Evolutionary conservation across 2,797 vertebrate genomes (phyloP), one percentile per base, ranked within the genome.

Genomic region (Cuniculus paca): DNA sequence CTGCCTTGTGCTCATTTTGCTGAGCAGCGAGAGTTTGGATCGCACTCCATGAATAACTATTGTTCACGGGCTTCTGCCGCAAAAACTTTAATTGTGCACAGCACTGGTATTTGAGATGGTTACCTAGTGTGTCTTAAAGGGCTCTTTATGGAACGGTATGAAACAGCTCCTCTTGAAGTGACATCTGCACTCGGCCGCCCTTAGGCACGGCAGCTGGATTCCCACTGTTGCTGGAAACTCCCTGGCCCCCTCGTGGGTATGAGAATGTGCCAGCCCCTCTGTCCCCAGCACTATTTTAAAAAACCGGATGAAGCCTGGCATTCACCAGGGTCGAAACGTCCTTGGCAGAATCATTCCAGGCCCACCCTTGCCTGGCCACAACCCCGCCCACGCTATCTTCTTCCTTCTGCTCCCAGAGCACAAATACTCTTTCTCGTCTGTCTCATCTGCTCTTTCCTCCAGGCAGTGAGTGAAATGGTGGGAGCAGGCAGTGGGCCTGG

Each of bases 131-230:
- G 24, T 48, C 16, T 34, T 48, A 31, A 31, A 14, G 45, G 42
- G 63, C 63, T 68, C 63, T 68, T 68, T 68, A 68, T n/a, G 17
- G 17, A n/a, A 19, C 20, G 86, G 95, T 58, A 83, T 84, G 94
- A 81, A 63, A 74, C 87, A 70, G 92, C 89, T 96, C 82, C 79
- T 26, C 50, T 74, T 94, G 65, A 48, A 52, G 83, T 81, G 95
- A 80, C 78, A 77, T 94, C 97, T 96, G 84, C 90, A 81, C 74
- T 95, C 65, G 91, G 81, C 82, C 85, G 72, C 65, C 80, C 92
- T 94, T 90, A 90, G 83, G 72, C 92, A 54, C 9, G 50, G 84
- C 93, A 97, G 96, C 96, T 97, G 96, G 94, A 83, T 94, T 58
- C 70, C 82, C 87, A 93, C 87, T 93, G 91, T 68, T 91, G 50